A percentile compares a stretch with the other conserved stretches of the same genome.
Evolutionary conservation across 2,888 invertebrate genomes (phyloP).

Genomic region (Drosophila leonis): DNA sequence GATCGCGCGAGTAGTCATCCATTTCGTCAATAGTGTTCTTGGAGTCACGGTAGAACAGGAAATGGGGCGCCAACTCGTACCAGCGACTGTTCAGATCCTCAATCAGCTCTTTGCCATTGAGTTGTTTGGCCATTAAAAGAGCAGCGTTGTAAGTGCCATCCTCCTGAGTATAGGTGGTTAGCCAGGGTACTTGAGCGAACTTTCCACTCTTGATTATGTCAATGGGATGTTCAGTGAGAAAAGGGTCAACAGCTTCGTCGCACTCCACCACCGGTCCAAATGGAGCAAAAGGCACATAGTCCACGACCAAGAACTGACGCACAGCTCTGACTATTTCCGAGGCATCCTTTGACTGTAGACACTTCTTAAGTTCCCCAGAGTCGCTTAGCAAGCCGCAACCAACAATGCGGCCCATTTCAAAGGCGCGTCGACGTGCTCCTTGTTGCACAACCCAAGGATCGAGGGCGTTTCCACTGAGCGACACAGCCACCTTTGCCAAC

Average conservation of each 20-base stretch:
- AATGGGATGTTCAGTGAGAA: conserved; percentile 89
- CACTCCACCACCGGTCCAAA: conserved; percentile 91
- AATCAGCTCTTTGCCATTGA: conserved; percentile 28
- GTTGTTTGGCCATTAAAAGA: conserved; percentile 9
- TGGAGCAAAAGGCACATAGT: conserved; percentile 90
- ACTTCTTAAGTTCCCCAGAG: conserved; percentile 86
- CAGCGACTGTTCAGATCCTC: conserved; percentile 35
- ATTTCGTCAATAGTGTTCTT: conserved; percentile 20
- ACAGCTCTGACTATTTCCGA: conserved; percentile 31
- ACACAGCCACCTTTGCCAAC: conserved; percentile 76
- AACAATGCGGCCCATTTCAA: conserved; percentile 87
- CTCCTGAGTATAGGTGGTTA: conserved; percentile 86
- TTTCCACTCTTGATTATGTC: conserved; percentile 87
- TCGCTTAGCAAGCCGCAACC: conserved; percentile 87
- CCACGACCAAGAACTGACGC: conserved; percentile 84
- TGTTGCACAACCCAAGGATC: conserved; percentile 87
- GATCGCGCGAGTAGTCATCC: conserved; percentile 20
- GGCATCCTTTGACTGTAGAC: conserved; percentile 24
- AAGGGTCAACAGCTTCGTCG: conserved; percentile 86
- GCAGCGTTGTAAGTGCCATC: conserved; percentile 41
- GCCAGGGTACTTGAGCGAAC: conserved; percentile 89
- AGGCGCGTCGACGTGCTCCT: conserved; percentile 87
- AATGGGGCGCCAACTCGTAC: conserved; percentile 37
- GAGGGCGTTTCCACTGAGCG: conserved; percentile 90
- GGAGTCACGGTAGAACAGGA: conserved; percentile 30